A percentile compares a stretch with the other conserved stretches of the same genome.
Evolutionary conservation across 2,888 invertebrate genomes (phyloP).

Genomic region (Amiota communis): DNA sequence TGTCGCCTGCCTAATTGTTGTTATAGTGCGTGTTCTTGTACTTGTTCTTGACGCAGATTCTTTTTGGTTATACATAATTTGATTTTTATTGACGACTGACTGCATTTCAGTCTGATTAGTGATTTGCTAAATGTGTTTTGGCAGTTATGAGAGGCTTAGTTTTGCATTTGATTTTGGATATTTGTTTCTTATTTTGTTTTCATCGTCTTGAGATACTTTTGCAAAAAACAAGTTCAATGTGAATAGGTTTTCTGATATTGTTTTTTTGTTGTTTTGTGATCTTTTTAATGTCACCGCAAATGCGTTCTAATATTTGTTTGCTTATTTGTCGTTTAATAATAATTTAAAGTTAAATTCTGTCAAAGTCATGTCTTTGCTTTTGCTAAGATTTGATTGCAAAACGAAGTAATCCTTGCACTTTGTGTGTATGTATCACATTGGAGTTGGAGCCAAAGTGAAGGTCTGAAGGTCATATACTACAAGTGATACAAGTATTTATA

Average conservation of each 20-base stretch:
- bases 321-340: slow-evolving; percentile 4
- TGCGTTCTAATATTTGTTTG: slow-evolving; percentile 6
- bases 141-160: slow-evolving; percentile 19
- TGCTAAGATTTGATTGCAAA: not conserved
- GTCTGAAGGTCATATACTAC: slow-evolving; percentile 39
- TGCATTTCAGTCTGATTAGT: slow-evolving; percentile 25
- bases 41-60: slow-evolving; percentile 3
- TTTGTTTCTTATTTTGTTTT: not conserved
- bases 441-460: slow-evolving; percentile 52
- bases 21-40: not conserved
- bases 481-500: no score
- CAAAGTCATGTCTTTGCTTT: slow-evolving; percentile 6
- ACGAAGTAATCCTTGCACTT: slow-evolving; percentile 61
- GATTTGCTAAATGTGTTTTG: slow-evolving; percentile 20
- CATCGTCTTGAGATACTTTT: not conserved
- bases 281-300: slow-evolving; percentile 16
- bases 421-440: slow-evolving; percentile 37
- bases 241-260: slow-evolving; percentile 16
- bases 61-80: slow-evolving; percentile 22
- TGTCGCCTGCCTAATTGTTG: no score
- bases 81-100: slow-evolving; percentile 23
- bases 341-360: not conserved
- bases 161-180: not conserved
- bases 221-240: slow-evolving; percentile 20
- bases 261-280: not conserved